Base-by-base conservation (phyloP, 2,888 invertebrate species). In the Trachelus tabidus region DNA sequence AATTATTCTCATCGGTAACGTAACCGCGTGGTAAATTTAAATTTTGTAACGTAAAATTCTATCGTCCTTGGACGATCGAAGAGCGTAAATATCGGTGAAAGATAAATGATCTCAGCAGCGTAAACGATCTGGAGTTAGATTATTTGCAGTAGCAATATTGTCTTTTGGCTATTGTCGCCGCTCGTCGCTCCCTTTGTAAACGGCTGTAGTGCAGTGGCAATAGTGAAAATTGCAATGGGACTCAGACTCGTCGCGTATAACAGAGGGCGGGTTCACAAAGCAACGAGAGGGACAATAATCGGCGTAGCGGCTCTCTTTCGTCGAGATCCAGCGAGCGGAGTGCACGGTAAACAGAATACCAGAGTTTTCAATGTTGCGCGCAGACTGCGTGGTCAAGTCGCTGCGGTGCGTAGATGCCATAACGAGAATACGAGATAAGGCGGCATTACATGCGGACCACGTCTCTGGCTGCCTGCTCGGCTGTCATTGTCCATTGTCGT, bases 361-460 rank as follows among this genome's bases (percentile, higher is more conserved):
- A 12, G 31, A 71, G 71, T 71, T 71, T 71, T 11, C 6, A 35
- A 74, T 11, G 74, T 34, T 35, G 35, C 74, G n/a, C 34, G 34
- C 31, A 23, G 74, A 1, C 12, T 34, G 73, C 34, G 35, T 11
- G 73, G 73, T 73, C 30, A 35, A 35, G 35, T 74, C 74, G 74
- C 30, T 30, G 0, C 35, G 74, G 35, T n/a, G 35, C 30, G 34
- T 3, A 34, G 71, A 71, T 31, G 71, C 71, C 71, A 34, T 74
- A 74, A 74, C 74, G 74, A 74, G 35, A 34, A 74, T 74, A 74
- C 69, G 35, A n/a, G 68, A 69, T 56, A 34, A 37, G 35, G 30
- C 71, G 73, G 35, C 56, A 79, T 79, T 77, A 37, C 76, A 78
- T 78, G 76, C 79, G 34, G 56, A 76, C 68, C 73, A 77, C 76